Conservation (phyloP, 2,113 vertebrate species). For the Protomyctophum bolini region DNA sequence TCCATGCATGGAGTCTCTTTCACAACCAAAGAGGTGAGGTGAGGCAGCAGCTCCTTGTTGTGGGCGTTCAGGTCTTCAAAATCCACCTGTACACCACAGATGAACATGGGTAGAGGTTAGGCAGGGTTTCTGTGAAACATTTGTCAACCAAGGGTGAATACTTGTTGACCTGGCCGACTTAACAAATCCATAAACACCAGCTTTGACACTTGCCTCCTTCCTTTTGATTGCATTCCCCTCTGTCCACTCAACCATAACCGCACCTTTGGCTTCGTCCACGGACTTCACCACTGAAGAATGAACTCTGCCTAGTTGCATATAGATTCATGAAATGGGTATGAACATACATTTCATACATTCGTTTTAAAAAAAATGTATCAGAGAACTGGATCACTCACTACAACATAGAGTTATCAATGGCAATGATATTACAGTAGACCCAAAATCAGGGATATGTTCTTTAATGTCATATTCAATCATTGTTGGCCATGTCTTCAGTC, state of each 20-base stretch:
- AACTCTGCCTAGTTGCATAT: constrained; percentile 64
- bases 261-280: constrained; percentile 42
- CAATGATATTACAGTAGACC: too few species aligned
- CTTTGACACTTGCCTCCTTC: constrained; percentile 70
- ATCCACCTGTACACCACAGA: constrained; percentile 51
- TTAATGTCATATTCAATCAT: too few species aligned
- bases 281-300: constrained; percentile 71
- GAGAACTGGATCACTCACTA: too few species aligned
- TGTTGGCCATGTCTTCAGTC: too few species aligned
- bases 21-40: constrained; percentile 24
- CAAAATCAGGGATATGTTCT: too few species aligned
- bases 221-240: constrained; percentile 60
- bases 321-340: too few species aligned
- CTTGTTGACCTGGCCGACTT: neutral
- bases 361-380: too few species aligned
- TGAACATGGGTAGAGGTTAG: neutral
- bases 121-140: neutral
- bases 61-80: constrained; percentile 55
- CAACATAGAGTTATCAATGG: too few species aligned
- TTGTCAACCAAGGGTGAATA: neutral
- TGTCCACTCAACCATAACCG: constrained; percentile 71
- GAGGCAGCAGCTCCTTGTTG: constrained; percentile 61
- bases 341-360: neutral
- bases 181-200: neutral
- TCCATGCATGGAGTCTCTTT: constrained; percentile 14